Base-by-base conservation (phyloP, 53 echinoderm and acorn worm genomes). In the Paelopatides confundens region DNA sequence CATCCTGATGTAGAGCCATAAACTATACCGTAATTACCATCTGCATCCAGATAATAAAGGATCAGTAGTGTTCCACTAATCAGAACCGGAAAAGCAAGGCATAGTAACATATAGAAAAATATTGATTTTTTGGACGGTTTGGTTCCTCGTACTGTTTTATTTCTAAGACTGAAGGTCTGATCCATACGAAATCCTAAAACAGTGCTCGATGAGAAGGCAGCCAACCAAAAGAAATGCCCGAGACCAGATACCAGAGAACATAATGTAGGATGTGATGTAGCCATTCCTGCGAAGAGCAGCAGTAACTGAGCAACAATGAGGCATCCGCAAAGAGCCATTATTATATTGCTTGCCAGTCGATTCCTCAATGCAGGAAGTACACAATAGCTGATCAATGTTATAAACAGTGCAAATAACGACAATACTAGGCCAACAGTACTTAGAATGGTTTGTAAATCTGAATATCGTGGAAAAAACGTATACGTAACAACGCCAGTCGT, bases 211-310 rank as follows among this genome's bases (percentile, higher is more conserved):
- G 79, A 50, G 29, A 79, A 79, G n/a, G 31, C 52, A 29, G 79
- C 32, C 51, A 79, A 18, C 79, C 79, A 79, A 34, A 79, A 48
- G 35, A 79, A 79, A 48, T 79, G 79, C 10, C 52, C 54, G 15
- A 79, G 32, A 47, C 79, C 79, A 3, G 49, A 50, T 2, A 79
- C 53, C 10, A 79, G 14, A 50, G 53, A 48, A 48, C 79, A 79
- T 27, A 79, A 15, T 4, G 12, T 33, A 1, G 52, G 32, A 50
- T 48, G 23, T 3, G n/a, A 18, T 2, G 68, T 30, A 1, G 68
- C 68, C 9, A 67, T 15, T 27, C 68, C 68, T 0, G 68, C 32
- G 15, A 67, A 67, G 14, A 67, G 68, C 29, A 67, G 68, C 14
- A 67, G 68, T 32, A 67, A 35, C 68, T 67, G 68, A 17, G 68